phyloP scores from a whole-genome alignment of 2,113 vertebrate genomes.

The Cephalophus harveyi region DNA sequence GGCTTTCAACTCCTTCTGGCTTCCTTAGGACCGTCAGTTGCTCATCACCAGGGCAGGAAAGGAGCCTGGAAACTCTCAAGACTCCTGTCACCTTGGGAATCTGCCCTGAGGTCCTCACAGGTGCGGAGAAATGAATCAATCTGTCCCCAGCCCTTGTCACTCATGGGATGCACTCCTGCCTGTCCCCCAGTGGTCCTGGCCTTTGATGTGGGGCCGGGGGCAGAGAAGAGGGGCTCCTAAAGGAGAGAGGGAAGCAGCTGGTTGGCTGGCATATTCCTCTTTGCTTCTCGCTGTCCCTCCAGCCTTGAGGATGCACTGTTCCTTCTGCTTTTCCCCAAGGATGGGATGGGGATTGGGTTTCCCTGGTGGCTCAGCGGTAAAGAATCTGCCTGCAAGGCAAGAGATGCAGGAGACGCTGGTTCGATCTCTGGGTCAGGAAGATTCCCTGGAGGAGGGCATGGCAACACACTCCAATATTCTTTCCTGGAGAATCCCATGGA shows the following conservation, averaged over 20 bases:
- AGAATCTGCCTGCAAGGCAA: neutral
- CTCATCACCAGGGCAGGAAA: rapidly evolving
- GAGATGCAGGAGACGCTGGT: neutral
- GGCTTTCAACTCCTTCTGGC: neutral
- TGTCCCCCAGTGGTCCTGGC: neutral
- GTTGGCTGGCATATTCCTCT: rapidly evolving
- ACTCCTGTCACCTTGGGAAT: neutral
- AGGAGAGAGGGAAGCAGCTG: neutral
- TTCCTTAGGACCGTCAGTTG: neutral
- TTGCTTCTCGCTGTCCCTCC: neutral
- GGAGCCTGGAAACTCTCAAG: neutral
- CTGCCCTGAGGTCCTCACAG: neutral
- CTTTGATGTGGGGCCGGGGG: rapidly evolving
- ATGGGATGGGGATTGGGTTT: neutral
- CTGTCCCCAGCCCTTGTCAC: neutral
- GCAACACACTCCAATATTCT: neutral
- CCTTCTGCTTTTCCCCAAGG: neutral
- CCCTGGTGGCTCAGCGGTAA: neutral
- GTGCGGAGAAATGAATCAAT: neutral
- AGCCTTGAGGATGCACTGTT: neutral
- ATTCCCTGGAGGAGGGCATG: neutral
- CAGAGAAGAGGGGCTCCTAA: neutral
- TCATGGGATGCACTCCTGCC: neutral
- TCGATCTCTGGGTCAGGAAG: neutral
- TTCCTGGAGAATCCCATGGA: neutral